Base-by-base conservation (phyloP, 2,888 invertebrate species). In the Zygogramma bicolorata region DNA sequence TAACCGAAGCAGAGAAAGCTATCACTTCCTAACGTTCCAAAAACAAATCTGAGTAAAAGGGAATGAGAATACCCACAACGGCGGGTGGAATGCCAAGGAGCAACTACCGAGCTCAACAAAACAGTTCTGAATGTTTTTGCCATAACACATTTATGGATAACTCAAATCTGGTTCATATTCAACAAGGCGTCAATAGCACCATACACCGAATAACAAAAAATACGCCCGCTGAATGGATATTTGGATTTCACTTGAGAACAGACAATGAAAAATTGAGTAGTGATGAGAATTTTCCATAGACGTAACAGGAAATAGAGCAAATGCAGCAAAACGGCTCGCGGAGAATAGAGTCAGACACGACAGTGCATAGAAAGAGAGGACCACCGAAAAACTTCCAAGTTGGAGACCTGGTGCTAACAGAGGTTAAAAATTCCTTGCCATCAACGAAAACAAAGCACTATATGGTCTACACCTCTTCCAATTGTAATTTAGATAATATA, bases 51-150 rank as follows among this genome's bases (percentile, higher is more conserved):
- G 49, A 68, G 4, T 77, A 81, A 8, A 77, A 79, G 53, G 79
- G 78, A 3, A 80, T 84, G 18, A 79, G 78, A 20, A 80, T 82
- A 27, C 65, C 78, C 31, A 6, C 73, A 53, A 46, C 74, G 76
- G n/a, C 49, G 7, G 77, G 76, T 6, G 76, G 75, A 6, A 60
- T 76, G 65, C 67, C 77, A 0, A 65, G 84, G 82, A 13, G 83
- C 80, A 83, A 86, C 60, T 85, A 84, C 0, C 85, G 84, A 53
- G 82, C 81, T 1, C 85, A 22, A 46, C 20, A 20, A 20, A 46
- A 2, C 22, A 20, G 8, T 20, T 7, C 22, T 18, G 3, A n/a
- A 58, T 29, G 29, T 27, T 29, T 2, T 29, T 0, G 29, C 29
- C 7, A 29, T n/a, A 1, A n/a, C 18, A 15, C n/a, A n/a, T 4